Percentiles rank a stretch among this genome's conserved stretches.
phyloP scores from a whole-genome alignment of 2,888 invertebrate species.

The Tenthredo distinguenda region DNA sequence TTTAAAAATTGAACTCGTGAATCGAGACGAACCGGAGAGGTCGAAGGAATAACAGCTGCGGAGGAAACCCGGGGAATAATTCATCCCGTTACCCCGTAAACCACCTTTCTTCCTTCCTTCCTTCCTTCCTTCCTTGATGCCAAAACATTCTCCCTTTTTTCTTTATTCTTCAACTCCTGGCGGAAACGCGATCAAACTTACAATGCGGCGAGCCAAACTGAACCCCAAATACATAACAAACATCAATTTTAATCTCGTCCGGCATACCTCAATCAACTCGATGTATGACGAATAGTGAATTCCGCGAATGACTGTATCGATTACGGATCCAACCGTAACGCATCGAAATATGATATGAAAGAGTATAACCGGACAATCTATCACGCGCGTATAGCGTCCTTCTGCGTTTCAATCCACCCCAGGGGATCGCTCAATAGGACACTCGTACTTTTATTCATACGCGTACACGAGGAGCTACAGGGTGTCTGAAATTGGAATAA shows the following conservation, averaged over 20 bases:
- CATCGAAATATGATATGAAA: constrained; percentile 11
- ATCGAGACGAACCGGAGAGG: neutral
- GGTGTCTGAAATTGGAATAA: constrained; percentile 14
- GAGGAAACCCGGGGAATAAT: constrained; percentile 35
- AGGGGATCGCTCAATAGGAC: constrained; percentile 39
- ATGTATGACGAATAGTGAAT: neutral
- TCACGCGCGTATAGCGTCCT: neutral
- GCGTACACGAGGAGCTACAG: neutral
- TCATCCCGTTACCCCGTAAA: constrained; percentile 9
- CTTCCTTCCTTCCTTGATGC: neutral
- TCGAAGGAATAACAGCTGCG: constrained; percentile 20
- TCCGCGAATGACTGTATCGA: constrained; percentile 4
- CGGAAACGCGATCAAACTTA: constrained; percentile 6
- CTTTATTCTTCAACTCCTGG: neutral
- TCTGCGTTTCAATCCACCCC: constrained; percentile 38
- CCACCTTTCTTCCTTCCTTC: neutral
- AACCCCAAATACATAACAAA: neutral
- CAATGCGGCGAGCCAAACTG: neutral
- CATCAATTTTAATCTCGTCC: neutral
- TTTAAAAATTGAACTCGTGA: constrained; percentile 5
- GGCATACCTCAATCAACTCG: neutral
- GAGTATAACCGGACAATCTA: constrained; percentile 13
- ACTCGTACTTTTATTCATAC: constrained; percentile 8
- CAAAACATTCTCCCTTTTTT: neutral
- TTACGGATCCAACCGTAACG: neutral